These are phyloP conservation scores for Theonella swinhoei DNA, from an alignment of 37 sponge, comb jelly and placozoan species.

Conservation along the genomic window DNA sequence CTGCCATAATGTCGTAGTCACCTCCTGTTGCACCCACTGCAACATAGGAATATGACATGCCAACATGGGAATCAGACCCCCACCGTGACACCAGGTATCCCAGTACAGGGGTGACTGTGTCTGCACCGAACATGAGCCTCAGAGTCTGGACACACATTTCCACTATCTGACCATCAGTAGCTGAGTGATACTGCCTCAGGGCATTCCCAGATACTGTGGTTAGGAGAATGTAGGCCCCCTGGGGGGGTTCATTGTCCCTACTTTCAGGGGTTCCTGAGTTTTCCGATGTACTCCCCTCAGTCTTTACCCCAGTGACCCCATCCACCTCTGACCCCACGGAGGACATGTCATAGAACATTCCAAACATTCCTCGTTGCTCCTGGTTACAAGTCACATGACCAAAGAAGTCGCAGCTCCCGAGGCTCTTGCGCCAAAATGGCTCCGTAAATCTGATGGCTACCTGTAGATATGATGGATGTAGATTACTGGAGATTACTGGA, in stretches of 20 bases:
- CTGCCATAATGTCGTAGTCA: conserved; percentile 82
- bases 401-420: conserved; percentile 85
- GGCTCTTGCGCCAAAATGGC: conserved; percentile 76
- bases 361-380: conserved; percentile 75
- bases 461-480: conserved; percentile 23
- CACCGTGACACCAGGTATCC: conserved; percentile 72
- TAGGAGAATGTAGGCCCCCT: conserved; percentile 48
- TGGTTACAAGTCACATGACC: conserved; percentile 64
- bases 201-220: conserved; percentile 80
- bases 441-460: conserved; percentile 71
- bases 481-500: not conserved
- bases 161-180: conserved; percentile 55
- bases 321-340: not conserved
- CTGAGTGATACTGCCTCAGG: conserved; percentile 44
- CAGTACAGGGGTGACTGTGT: conserved; percentile 59
- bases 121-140: conserved; percentile 68
- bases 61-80: conserved; percentile 68
- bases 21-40: conserved; percentile 75
- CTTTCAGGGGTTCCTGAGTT: not conserved
- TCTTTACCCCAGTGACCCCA: too few species aligned
- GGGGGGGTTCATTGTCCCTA: not conserved
- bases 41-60: conserved; percentile 64
- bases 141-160: conserved; percentile 55
- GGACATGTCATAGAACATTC: conserved; percentile 85
- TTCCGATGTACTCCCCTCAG: not conserved